Evolutionary conservation across 1,140 invertebrate genomes (phyloP).

Genomic region (Trichomalopsis sarcophagae): DNA sequence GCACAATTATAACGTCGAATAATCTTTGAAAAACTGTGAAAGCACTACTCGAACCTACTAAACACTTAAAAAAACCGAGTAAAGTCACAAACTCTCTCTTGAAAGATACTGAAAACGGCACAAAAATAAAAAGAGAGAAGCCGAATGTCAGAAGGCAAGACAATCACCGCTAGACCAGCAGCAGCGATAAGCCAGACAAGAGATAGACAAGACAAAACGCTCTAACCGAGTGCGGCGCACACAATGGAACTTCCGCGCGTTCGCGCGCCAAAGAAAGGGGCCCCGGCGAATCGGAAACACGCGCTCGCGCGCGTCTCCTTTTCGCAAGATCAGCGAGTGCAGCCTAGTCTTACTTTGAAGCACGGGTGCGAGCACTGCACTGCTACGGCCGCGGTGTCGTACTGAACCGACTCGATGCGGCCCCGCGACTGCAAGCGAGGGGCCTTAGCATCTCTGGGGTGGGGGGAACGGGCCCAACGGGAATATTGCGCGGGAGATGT

Average conservation of each 20-base stretch:
- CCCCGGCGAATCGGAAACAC: not conserved
- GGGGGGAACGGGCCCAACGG: not conserved
- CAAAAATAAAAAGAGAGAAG: too few species aligned
- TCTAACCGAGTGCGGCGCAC: not conserved
- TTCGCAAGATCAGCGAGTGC: not conserved
- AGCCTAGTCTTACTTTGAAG: too few species aligned
- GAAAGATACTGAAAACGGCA: too few species aligned
- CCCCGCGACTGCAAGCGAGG: not conserved
- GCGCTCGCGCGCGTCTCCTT: not conserved
- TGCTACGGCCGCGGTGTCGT: not conserved
- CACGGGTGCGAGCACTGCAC: not conserved
- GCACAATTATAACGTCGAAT: too few species aligned
- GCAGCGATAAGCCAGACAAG: not conserved
- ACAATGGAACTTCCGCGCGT: not conserved
- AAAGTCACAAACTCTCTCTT: too few species aligned
- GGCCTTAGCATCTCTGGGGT: not conserved
- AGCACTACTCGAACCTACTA: too few species aligned
- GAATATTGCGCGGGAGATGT: not conserved
- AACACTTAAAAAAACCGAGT: too few species aligned
- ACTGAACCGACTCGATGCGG: not conserved
- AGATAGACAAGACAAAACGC: not conserved
- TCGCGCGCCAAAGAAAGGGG: not conserved
- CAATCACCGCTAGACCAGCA: too few species aligned
- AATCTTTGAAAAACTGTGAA: too few species aligned
- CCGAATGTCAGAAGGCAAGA: too few species aligned